Evolutionary conservation across 2,113 vertebrate species (phyloP).

Genomic region (Notiomystis cincta): DNA sequence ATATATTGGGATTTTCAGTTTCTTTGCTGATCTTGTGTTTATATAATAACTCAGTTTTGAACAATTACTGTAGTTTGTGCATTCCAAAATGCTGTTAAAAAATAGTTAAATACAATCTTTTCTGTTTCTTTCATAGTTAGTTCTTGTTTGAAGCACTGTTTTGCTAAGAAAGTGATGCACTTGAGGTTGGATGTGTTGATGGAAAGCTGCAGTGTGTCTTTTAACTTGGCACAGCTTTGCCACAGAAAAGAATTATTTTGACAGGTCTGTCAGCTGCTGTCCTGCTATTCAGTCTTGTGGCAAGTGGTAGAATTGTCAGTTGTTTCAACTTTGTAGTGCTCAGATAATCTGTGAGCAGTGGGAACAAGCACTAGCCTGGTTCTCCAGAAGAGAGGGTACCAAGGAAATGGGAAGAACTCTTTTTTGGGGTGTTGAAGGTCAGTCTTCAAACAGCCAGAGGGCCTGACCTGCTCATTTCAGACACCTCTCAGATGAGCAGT

Average conservation of each 20-base stretch:
- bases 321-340: background rate
- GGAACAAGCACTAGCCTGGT: background rate
- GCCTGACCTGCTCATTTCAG: background rate
- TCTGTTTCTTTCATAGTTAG: background rate
- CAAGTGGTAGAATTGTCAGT: background rate
- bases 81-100: background rate
- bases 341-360: background rate
- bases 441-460: background rate
- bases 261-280: background rate
- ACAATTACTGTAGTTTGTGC: background rate
- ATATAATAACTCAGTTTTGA: background rate
- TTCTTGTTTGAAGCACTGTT: background rate
- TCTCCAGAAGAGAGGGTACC: background rate
- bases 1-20: background rate
- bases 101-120: background rate
- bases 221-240: background rate
- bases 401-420: background rate
- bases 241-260: background rate
- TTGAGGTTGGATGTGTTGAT: background rate
- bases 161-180: background rate
- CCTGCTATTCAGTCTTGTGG: background rate
- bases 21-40: background rate
- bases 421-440: background rate
- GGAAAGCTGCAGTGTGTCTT: background rate
- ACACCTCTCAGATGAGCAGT: background rate